phyloP scores from a whole-genome alignment of 2,888 invertebrate genomes.

The Philaethria dido region DNA sequence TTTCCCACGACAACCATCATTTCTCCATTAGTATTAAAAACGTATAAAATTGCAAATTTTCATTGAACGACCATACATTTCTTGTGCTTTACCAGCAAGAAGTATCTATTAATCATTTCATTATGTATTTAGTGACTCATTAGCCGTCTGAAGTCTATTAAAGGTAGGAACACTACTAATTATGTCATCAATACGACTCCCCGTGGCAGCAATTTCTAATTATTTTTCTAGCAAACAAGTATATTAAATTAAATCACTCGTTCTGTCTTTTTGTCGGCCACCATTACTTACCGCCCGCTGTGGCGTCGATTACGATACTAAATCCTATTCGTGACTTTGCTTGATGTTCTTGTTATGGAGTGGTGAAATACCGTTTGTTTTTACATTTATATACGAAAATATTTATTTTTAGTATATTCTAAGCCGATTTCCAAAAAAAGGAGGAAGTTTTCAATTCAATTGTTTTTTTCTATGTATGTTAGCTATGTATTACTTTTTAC shows the following conservation, averaged over 20 bases:
- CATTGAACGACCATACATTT: not conserved
- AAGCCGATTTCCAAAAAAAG: too few species aligned
- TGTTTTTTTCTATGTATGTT: too few species aligned
- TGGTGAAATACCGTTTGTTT: constrained; percentile 16
- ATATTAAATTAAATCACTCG: constrained; percentile 32
- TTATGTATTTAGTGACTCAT: not conserved
- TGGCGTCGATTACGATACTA: constrained; percentile 39
- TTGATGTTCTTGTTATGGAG: constrained; percentile 12
- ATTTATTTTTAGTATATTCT: not conserved
- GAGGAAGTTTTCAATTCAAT: too few species aligned
- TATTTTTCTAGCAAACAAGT: constrained; percentile 26
- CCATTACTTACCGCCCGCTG: constrained; percentile 58
- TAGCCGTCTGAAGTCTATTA: not conserved
- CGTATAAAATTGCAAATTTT: constrained; percentile 7
- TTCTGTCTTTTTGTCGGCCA: constrained; percentile 53
- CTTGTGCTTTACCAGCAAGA: not conserved
- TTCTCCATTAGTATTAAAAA: constrained; percentile 9
- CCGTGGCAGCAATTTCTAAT: constrained; percentile 19
- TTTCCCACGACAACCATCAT: not conserved
- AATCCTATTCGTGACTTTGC: constrained; percentile 26
- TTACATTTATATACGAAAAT: not conserved
- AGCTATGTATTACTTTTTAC: too few species aligned
- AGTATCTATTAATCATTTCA: not conserved
- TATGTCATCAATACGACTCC: constrained; percentile 16
- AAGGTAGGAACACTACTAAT: not conserved